Evolutionary conservation across 2,797 vertebrate genomes (phyloP).

Genomic region (Nannoperca obscura): DNA sequence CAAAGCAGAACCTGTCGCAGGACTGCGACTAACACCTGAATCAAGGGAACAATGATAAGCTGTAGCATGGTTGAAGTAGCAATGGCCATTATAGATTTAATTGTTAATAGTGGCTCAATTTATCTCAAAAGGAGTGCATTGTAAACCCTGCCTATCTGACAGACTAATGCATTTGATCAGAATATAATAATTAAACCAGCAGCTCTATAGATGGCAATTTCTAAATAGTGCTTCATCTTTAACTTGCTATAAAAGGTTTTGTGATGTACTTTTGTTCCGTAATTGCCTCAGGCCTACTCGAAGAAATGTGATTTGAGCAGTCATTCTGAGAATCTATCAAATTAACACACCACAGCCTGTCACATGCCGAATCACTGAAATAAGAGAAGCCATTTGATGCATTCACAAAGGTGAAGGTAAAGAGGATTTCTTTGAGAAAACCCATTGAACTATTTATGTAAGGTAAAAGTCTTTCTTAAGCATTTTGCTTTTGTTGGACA

Average conservation of each 20-base stretch:
- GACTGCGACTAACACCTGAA: slow-evolving; percentile 28
- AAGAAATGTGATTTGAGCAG: slow-evolving; percentile 46
- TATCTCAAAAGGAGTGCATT: slow-evolving; percentile 36
- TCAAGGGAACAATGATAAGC: slow-evolving; percentile 37
- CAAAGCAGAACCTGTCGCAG: slow-evolving; percentile 1
- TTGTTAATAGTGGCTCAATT: slow-evolving; percentile 49
- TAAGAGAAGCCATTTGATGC: slow-evolving; percentile 28
- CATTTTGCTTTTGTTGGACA: neutral
- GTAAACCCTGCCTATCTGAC: slow-evolving; percentile 27
- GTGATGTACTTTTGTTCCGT: slow-evolving; percentile 36
- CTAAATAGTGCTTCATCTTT: slow-evolving; percentile 50
- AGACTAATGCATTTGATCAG: slow-evolving; percentile 48
- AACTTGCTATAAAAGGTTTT: slow-evolving; percentile 46
- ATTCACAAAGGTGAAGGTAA: slow-evolving; percentile 34
- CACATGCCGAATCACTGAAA: slow-evolving; percentile 30
- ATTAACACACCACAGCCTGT: slow-evolving; percentile 48
- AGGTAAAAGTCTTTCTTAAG: neutral
- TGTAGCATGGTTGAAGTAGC: slow-evolving; percentile 39
- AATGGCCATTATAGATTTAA: slow-evolving; percentile 47
- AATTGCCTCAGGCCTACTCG: slow-evolving; percentile 55
- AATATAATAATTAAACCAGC: slow-evolving; percentile 50
- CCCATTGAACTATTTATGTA: slow-evolving; percentile 4
- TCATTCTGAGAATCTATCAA: slow-evolving; percentile 56
- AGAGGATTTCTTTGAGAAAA: slow-evolving; percentile 28
- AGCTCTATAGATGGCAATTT: slow-evolving; percentile 34